Percentiles rank a stretch among this genome's conserved stretches.
Conservation (phyloP, 2,888 invertebrate genomes). For the Leucophora obtusa region DNA sequence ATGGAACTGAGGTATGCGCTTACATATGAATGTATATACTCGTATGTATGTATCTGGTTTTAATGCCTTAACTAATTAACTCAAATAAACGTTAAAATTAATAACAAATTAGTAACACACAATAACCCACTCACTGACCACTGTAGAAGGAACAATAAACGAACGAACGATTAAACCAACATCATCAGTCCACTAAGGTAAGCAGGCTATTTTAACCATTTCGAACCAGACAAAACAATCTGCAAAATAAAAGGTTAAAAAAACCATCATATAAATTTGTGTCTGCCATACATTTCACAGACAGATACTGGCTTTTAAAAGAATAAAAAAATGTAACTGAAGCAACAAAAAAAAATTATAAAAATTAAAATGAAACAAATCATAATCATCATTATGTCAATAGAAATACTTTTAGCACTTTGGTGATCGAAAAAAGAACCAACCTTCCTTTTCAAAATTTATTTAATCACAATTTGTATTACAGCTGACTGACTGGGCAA, state of each 20-base stretch:
- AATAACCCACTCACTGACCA: conserved; percentile 47
- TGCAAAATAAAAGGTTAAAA: not conserved
- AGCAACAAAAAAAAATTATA: conserved; percentile 11
- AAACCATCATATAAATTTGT: not conserved
- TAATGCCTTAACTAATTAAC: conserved; percentile 61
- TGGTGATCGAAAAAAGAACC: not conserved
- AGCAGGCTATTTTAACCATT: not conserved
- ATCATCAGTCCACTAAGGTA: not conserved
- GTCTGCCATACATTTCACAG: not conserved
- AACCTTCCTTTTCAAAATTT: not conserved
- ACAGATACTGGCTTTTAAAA: not conserved
- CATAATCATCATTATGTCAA: conserved; percentile 57
- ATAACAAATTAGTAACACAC: conserved; percentile 66
- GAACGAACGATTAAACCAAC: not conserved
- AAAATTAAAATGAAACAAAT: conserved; percentile 44
- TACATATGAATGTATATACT: not conserved
- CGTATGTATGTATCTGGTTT: conserved; percentile 36
- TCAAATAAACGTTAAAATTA: conserved; percentile 65
- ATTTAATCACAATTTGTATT: conserved; percentile 39
- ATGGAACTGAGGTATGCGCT: not conserved
- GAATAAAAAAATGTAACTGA: not conserved
- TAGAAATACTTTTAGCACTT: conserved; percentile 45
- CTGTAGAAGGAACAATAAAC: not conserved
- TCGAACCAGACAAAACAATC: not conserved
- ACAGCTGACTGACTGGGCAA: conserved; percentile 4